phyloP scores from a whole-genome alignment of 2,797 vertebrate genomes.

The Crossoptilon crossoptilon region DNA sequence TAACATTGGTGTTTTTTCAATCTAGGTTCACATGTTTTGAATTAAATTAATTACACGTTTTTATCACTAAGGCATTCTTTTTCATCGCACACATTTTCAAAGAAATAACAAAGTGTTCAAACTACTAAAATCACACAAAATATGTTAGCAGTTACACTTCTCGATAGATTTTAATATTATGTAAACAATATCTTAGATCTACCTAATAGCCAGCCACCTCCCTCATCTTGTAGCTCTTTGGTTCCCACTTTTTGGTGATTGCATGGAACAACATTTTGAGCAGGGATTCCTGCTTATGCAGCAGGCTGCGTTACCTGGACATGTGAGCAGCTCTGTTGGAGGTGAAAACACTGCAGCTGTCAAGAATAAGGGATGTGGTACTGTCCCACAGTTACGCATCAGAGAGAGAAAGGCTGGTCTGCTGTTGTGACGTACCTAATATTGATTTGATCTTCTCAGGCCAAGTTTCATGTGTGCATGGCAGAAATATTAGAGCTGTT shows the following conservation, averaged over 20 bases:
- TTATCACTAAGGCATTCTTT: not conserved
- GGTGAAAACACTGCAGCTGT: not conserved
- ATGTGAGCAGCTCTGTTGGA: not conserved
- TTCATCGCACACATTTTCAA: not conserved
- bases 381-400: not conserved
- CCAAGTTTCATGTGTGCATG: not conserved
- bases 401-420: not conserved
- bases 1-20: not conserved
- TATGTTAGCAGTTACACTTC: not conserved
- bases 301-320: not conserved
- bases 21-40: not conserved
- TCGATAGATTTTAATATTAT: not conserved
- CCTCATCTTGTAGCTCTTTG: not conserved
- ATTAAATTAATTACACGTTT: not conserved
- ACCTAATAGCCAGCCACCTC: not conserved
- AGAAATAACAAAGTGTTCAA: accelerated
- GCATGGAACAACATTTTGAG: not conserved
- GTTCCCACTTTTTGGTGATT: not conserved
- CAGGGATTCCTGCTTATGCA: accelerated
- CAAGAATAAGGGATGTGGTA: not conserved
- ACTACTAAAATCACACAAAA: not conserved
- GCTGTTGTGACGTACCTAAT: not conserved
- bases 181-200: not conserved
- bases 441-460: not conserved
- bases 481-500: not conserved